Evolutionary conservation across 1,140 invertebrate species (phyloP).

Genomic region (Drosophila azteca): DNA sequence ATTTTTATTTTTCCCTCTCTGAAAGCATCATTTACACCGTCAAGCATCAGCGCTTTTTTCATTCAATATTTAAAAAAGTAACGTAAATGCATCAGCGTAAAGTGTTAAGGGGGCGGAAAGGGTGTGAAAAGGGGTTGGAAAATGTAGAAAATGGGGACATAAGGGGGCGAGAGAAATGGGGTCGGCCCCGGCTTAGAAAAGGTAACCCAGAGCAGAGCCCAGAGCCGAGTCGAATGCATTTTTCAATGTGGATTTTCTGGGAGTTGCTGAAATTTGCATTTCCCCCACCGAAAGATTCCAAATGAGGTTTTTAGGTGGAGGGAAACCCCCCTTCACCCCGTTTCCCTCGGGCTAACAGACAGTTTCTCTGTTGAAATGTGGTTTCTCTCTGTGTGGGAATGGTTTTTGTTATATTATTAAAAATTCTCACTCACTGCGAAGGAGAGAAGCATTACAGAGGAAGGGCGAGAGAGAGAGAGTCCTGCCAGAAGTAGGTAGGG

Average conservation of each 20-base stretch:
- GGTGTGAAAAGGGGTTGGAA: background rate
- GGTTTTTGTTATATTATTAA: constrained; percentile 53
- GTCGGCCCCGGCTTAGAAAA: constrained; percentile 1
- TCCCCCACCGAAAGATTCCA: constrained; percentile 14
- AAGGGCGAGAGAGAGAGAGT: background rate
- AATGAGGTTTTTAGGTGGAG: constrained; percentile 42
- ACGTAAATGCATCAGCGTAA: constrained; percentile 46
- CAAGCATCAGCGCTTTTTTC: constrained; percentile 18
- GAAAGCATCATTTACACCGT: constrained; percentile 61
- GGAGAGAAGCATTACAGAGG: too few species aligned
- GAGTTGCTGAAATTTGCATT: constrained; percentile 14
- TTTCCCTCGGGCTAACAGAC: constrained; percentile 10
- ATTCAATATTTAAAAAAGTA: constrained; percentile 57
- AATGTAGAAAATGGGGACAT: too few species aligned
- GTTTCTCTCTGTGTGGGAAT: constrained; percentile 14
- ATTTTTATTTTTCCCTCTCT: background rate
- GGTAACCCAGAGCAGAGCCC: background rate
- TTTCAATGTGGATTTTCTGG: constrained; percentile 11
- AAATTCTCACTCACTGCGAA: constrained; percentile 48
- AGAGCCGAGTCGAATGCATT: constrained; percentile 16
- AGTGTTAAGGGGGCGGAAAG: background rate
- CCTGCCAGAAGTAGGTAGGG: constrained; percentile 16
- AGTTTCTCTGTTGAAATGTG: constrained; percentile 53
- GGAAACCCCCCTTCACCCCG: too few species aligned
- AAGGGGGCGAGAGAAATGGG: background rate